Evolutionary conservation across 2,888 invertebrate genomes (phyloP), one percentile per base, ranked within the genome.

Genomic region (Smittia sp.): DNA sequence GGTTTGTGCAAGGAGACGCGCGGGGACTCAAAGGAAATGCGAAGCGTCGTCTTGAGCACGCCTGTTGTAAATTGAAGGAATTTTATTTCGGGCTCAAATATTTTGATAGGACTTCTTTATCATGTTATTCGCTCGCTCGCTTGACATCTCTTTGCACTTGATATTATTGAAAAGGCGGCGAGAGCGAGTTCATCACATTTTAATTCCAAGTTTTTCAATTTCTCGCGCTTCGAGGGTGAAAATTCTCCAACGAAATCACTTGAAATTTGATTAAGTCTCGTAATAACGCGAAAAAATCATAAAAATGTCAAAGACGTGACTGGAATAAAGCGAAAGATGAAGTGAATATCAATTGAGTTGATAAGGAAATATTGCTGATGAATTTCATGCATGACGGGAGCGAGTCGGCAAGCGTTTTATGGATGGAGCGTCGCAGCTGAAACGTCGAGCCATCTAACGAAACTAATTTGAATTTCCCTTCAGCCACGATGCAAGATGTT

Each of bases 271-370:
- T 69, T 25, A 69, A 52, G 27, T 69, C 69, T 54, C 18, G 22
- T 62, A 62, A 63, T 63, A 63, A 24, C 25, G 27, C 11, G 22
- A 32, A 25, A 18, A 20, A 67, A 41, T 18, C 18, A 25, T 27
- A 69, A 69, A 52, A 52, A n/a, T 69, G 54, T 54, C 52, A 54
- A 13, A 18, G 27, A 69, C 69, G 69, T 69, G 69, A 69, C 69
- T 46, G 4, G 54, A 27, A 54, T 52, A 13, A 27, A 52, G 20
- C 15, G 25, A n/a, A 63, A 63, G 27, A 63, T 63, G n/a, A 27
- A 63, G 24, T 58, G 46, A 46, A 46, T 46, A 13, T 46, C 46
- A 46, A 46, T 15, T 13, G 15, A n/a, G 46, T 3, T 15, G 46
- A 46, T 46, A 46, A 46, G 15, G 15, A 15, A 46, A 46, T 32